Conservation (phyloP, 2,888 invertebrate species). For the Lissocephala sabroskyi region DNA sequence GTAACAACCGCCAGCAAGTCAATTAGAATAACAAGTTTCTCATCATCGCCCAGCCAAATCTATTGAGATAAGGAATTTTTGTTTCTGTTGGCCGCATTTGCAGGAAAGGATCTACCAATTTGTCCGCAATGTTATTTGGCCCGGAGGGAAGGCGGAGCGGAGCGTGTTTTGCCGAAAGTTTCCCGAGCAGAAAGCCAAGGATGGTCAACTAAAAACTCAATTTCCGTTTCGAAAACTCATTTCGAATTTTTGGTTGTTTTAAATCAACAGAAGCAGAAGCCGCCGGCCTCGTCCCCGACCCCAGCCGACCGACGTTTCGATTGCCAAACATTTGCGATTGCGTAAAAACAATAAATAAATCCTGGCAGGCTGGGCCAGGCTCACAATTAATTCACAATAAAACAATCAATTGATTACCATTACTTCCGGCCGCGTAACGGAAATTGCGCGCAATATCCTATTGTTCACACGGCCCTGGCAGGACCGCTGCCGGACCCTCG, state of each 20-base stretch:
- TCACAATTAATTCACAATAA: constrained; percentile 65
- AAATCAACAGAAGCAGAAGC: constrained; percentile 48
- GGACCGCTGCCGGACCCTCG: too few relatives aligned
- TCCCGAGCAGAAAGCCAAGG: too few relatives aligned
- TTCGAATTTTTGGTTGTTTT: constrained; percentile 58
- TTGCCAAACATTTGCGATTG: constrained; percentile 58
- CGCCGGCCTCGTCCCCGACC: constrained; percentile 5
- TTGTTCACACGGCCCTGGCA: constrained; percentile 45
- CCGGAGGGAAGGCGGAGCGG: too few relatives aligned
- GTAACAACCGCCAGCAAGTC: too few relatives aligned
- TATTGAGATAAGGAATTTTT: too few relatives aligned
- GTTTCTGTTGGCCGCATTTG: too few relatives aligned
- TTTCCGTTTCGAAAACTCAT: constrained; percentile 58
- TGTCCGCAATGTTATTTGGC: too few relatives aligned
- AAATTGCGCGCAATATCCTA: constrained; percentile 60
- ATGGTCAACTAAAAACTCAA: constrained; percentile 50
- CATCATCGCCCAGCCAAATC: too few relatives aligned
- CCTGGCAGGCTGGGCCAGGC: constrained; percentile 13
- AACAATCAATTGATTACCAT: constrained; percentile 68
- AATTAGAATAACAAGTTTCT: too few relatives aligned
- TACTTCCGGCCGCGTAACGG: constrained; percentile 57
- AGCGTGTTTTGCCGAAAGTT: too few relatives aligned
- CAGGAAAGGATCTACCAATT: too few relatives aligned
- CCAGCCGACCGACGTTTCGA: too few relatives aligned
- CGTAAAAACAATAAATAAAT: constrained; percentile 59